These are phyloP conservation scores for Agapornis canus DNA, from an alignment of 2,797 vertebrate species.

Conservation along the genomic window DNA sequence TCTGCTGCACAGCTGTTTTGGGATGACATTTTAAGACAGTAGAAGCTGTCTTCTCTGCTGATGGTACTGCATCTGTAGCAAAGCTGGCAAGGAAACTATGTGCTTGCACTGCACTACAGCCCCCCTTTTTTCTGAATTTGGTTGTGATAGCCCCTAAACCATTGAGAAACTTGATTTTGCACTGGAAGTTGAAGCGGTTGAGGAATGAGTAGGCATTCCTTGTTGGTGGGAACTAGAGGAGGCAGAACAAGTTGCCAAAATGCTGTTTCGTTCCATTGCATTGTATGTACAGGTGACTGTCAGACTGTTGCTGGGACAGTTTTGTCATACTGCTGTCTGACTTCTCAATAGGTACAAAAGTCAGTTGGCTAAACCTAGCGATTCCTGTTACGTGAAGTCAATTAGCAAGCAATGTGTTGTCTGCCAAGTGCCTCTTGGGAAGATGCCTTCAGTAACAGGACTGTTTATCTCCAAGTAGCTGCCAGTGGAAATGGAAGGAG, in stretches of 20 bases:
- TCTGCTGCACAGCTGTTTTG: neutral
- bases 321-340: neutral
- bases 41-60: neutral
- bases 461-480: constrained; percentile 16
- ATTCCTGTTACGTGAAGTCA: neutral
- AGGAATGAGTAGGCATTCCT: fast-evolving
- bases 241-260: neutral
- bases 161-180: neutral
- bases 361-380: neutral
- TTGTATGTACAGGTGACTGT: neutral
- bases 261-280: neutral
- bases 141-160: neutral
- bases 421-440: constrained; percentile 24
- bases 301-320: neutral
- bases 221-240: neutral
- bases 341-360: neutral
- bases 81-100: neutral
- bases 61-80: neutral
- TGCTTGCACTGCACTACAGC: neutral
- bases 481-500: neutral
- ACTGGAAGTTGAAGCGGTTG: neutral
- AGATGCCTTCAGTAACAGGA: neutral
- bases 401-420: neutral
- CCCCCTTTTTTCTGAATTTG: neutral
- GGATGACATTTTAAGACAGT: neutral